Evolutionary conservation across 2,797 vertebrate species (phyloP).

Genomic region (Naso thynnoides): DNA sequence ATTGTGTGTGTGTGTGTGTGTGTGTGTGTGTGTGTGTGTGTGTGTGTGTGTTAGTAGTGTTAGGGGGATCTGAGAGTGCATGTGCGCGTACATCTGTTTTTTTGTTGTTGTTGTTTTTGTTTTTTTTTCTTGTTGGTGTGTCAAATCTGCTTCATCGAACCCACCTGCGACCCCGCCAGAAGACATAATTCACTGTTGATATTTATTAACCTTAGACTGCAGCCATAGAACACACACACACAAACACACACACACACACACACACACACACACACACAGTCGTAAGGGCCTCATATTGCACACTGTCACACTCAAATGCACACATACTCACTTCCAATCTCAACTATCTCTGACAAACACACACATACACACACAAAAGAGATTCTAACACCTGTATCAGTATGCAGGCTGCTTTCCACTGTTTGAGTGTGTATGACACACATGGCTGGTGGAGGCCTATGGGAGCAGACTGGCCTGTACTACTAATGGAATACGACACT

Average conservation of each 20-base stretch:
- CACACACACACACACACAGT: conserved; percentile 16
- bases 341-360: conserved; percentile 32
- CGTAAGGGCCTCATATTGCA: conserved; percentile 33
- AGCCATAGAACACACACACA: conserved; percentile 24
- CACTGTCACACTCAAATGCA: conserved; percentile 61
- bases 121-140: conserved; percentile 54
- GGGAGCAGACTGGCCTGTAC: conserved; percentile 60
- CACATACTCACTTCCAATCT: conserved; percentile 50
- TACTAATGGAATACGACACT: conserved; percentile 61
- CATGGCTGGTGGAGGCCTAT: conserved; percentile 37
- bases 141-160: conserved; percentile 72
- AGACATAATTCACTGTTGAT: conserved; percentile 84
- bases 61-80: not conserved
- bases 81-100: not conserved
- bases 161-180: conserved; percentile 82
- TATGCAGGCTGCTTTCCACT: conserved; percentile 62
- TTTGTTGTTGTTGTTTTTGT: too few species aligned
- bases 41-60: not conserved
- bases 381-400: conserved; percentile 61
- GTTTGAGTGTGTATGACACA: conserved; percentile 55
- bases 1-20: not conserved
- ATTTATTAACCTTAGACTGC: conserved; percentile 81
- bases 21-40: not conserved
- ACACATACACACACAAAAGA: conserved; percentile 28
- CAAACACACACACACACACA: conserved; percentile 24